These are phyloP conservation scores for Sebastes nivosus DNA, from an alignment of 2,797 vertebrate species.

Conservation along the genomic window DNA sequence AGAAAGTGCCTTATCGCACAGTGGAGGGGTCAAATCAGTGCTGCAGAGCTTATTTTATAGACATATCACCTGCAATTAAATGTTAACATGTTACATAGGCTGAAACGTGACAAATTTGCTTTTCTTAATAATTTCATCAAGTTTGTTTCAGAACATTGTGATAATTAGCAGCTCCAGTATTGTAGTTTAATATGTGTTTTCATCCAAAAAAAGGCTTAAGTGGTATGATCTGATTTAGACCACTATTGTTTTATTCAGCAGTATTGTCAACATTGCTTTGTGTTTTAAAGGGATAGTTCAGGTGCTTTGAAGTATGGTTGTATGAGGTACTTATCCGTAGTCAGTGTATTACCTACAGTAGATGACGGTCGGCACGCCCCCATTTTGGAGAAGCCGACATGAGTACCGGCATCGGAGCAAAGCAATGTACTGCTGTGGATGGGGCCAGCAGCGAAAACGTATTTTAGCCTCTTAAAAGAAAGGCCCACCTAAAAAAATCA, in stretches of 20 bases:
- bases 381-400: background rate
- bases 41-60: constrained; percentile 28
- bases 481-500: too few species aligned
- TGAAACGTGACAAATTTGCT: background rate
- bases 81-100: background rate
- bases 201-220: background rate
- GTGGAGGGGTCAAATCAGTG: constrained; percentile 14
- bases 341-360: background rate
- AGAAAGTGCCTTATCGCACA: constrained; percentile 73
- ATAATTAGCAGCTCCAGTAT: background rate
- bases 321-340: background rate
- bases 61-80: constrained; percentile 34
- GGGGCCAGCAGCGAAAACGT: too few species aligned
- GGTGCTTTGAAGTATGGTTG: background rate
- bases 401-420: too few species aligned
- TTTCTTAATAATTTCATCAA: constrained; percentile 7
- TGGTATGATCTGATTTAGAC: constrained; percentile 11
- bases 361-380: background rate
- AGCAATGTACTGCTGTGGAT: too few species aligned
- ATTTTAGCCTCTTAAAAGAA: too few species aligned
- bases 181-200: background rate
- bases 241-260: constrained; percentile 18
- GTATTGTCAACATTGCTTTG: constrained; percentile 11
- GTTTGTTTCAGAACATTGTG: background rate
- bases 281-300: constrained; percentile 13